Base-by-base conservation (phyloP, 2,797 vertebrate species). In the Coracias cyanogaster region DNA sequence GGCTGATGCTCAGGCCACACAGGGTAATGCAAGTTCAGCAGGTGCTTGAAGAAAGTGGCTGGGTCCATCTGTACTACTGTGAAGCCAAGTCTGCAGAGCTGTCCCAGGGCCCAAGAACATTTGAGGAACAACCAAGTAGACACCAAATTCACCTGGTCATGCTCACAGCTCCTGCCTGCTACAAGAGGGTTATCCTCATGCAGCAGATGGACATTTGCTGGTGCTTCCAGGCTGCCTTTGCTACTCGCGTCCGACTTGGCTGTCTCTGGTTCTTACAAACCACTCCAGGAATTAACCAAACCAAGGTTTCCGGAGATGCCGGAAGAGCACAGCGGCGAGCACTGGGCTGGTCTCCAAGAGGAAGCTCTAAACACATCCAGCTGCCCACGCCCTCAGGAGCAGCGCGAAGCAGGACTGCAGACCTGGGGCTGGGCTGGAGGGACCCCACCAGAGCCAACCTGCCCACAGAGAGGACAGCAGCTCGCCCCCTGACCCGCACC, bases 121-220 rank as follows among this genome's bases (percentile, higher is more conserved):
- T 7, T 45, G 54, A 51, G 45, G 33, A 83, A 9, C 7, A 51
- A 60, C 26, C 31, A 52, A 54, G 57, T 37, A 51, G 29, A 21
- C 12, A 19, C 22, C 58, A 73, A 39, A 33, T 4, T 45, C 60
- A 37, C 31, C 65, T 57, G 69, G 72, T 25, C 74, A 21, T 15
- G 33, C 55, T 78, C 80, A 39, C 26, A 41, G 62, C 28, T 82
- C 70, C 21, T 11, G 0, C 9, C 31, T 61, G 61, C 46, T 19
- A 2, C 49, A 10, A 31, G 57, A 76, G 5, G 33, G 8, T 12
- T 26, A 41, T 9, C 28, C 74, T 73, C 1, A 0, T 29, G 51
- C 25, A 22, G 49, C 55, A 67, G 25, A 24, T 0, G 0, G 41
- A 31, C 0, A 0, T 2, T 43, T 73, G 73, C 26, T 60, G 73